phyloP scores from a whole-genome alignment of 2,888 invertebrate species.

The Horisme vitalbata region DNA sequence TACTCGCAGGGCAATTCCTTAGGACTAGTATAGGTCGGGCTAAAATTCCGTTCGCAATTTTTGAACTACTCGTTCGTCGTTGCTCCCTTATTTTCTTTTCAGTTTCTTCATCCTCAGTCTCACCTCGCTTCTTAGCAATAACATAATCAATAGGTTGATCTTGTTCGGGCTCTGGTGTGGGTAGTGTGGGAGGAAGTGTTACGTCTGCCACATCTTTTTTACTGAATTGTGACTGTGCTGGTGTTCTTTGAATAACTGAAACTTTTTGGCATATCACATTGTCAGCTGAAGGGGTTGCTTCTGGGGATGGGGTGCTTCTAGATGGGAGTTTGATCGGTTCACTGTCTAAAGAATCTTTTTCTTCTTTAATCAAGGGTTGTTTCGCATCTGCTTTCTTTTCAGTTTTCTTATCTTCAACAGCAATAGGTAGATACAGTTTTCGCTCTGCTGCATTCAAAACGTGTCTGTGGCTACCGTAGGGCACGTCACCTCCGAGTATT shows the following conservation, averaged over 20 bases:
- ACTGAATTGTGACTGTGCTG: slow-evolving; percentile 78
- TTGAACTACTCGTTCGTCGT: slow-evolving; percentile 86
- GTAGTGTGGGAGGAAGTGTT: slow-evolving; percentile 75
- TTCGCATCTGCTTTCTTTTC: slow-evolving; percentile 77
- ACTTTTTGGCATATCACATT: slow-evolving; percentile 87
- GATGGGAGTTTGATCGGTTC: slow-evolving; percentile 84
- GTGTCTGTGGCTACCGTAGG: slow-evolving; percentile 89
- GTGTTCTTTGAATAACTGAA: slow-evolving; percentile 93
- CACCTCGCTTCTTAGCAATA: slow-evolving; percentile 90
- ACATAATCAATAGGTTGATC: slow-evolving; percentile 95
- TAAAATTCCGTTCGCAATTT: slow-evolving; percentile 83
- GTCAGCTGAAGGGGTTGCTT: slow-evolving; percentile 84
- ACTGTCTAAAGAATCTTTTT: slow-evolving; percentile 85
- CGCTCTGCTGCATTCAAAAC: slow-evolving; percentile 92
- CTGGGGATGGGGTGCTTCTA: slow-evolving; percentile 77
- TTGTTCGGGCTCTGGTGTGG: slow-evolving; percentile 86
- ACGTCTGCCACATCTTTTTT: slow-evolving; percentile 77
- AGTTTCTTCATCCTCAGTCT: slow-evolving; percentile 86
- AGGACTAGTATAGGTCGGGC: slow-evolving; percentile 80
- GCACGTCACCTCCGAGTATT: slow-evolving; percentile 90
- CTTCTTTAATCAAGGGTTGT: slow-evolving; percentile 80
- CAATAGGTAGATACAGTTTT: slow-evolving; percentile 88
- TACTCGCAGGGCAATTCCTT: slow-evolving; percentile 80
- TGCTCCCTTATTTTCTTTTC: slow-evolving; percentile 87
- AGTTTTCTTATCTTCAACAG: slow-evolving; percentile 73